phyloP scores from a whole-genome alignment of 53 echinoderm and acorn worm genomes.

The Crossaster papposus region DNA sequence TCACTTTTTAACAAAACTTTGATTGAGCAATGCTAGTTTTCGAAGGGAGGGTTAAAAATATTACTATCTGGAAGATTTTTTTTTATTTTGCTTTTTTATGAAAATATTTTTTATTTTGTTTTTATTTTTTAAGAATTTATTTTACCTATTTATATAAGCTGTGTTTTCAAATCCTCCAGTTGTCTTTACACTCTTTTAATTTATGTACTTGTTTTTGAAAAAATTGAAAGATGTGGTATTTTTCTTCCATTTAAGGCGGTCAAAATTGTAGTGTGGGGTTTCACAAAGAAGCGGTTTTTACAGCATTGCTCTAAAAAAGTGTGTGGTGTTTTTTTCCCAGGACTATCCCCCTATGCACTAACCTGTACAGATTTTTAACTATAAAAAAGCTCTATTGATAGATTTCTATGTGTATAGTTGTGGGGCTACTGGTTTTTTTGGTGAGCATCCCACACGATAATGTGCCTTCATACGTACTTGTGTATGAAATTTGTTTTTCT shows the following conservation, averaged over 20 bases:
- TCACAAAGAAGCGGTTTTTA: neutral
- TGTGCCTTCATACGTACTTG: constrained; percentile 53
- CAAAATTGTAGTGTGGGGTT: neutral
- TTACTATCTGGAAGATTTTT: neutral
- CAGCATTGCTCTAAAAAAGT: neutral
- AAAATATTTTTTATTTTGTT: neutral
- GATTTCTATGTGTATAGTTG: constrained; percentile 55
- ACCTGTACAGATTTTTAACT: constrained; percentile 55
- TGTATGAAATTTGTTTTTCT: constrained; percentile 28
- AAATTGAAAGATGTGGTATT: too few species aligned
- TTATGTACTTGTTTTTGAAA: too few species aligned
- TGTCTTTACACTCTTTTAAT: too few species aligned
- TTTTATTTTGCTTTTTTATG: neutral
- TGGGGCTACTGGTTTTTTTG: constrained; percentile 2
- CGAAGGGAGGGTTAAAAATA: neutral
- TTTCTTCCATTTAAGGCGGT: too few species aligned
- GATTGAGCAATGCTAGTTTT: neutral
- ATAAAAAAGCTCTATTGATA: constrained; percentile 40
- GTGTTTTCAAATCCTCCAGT: neutral
- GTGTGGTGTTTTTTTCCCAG: neutral
- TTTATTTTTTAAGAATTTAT: neutral
- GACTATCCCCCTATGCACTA: constrained; percentile 11
- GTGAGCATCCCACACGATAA: neutral
- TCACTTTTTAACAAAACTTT: neutral
- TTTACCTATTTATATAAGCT: neutral